These are phyloP conservation scores for Elgaria multicarinata DNA, from an alignment of 2,113 vertebrate genomes.

Conservation along the genomic window DNA sequence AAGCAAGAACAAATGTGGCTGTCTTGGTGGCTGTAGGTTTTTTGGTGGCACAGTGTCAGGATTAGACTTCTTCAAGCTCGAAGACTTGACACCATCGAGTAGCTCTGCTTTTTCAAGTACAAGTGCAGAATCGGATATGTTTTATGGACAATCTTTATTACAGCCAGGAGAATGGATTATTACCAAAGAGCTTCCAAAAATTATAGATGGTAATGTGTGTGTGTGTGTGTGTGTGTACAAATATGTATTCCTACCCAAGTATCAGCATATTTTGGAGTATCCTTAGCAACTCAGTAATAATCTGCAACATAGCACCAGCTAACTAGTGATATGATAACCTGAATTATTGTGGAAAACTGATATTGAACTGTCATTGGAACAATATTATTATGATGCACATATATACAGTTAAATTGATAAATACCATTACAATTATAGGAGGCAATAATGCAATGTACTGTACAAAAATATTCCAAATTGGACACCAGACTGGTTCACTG, in stretches of 20 bases:
- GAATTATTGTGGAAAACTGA: neutral
- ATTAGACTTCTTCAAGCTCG: slow-evolving; percentile 92
- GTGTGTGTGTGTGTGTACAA: neutral
- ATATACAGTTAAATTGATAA: neutral
- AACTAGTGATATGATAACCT: neutral
- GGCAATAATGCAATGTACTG: neutral
- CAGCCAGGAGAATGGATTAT: slow-evolving; percentile 95
- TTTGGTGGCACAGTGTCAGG: slow-evolving; percentile 90
- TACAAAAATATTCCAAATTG: neutral
- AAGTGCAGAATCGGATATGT: slow-evolving; percentile 89
- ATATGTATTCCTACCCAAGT: neutral
- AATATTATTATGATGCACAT: neutral
- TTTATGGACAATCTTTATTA: slow-evolving; percentile 94
- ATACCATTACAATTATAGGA: neutral
- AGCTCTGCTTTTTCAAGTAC: slow-evolving; percentile 90
- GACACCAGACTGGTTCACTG: neutral
- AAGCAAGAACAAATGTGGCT: slow-evolving; percentile 92
- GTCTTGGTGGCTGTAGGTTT: slow-evolving; percentile 95
- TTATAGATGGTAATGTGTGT: slow-evolving; percentile 86
- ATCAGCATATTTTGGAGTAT: neutral
- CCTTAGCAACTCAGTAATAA: neutral
- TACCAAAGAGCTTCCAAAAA: slow-evolving; percentile 89
- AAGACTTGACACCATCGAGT: slow-evolving; percentile 93
- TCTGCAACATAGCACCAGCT: neutral
- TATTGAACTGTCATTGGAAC: neutral